Base-by-base conservation (phyloP, 2,113 vertebrate genomes). In the Vulpes ferrilata region DNA sequence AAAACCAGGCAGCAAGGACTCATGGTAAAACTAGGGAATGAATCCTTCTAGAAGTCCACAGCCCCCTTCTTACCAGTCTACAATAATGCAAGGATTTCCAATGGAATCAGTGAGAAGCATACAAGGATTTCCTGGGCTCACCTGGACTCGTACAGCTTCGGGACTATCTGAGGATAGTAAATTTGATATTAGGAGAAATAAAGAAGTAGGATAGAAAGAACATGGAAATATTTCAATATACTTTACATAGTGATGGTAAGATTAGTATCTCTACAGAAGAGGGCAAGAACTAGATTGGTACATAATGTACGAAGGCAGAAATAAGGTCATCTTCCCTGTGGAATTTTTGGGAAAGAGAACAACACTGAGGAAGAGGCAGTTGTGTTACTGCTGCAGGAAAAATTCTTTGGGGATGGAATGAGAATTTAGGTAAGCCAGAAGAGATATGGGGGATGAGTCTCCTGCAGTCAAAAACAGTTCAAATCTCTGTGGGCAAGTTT, bases 111-210 rank as follows among this genome's bases (percentile, higher is more conserved):
- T 35, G 38, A 67, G 60, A 81, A 3, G 30, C 74, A 32, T 0
- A 3, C 32, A 35, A 15, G 35, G 53, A 53, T 65, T 79, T 79
- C 62, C 69, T 51, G 20, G 59, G n/a, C 16, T 80, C 78, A 60
- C 55, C 69, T 51, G 20, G 59, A 30, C 16, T 80, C 71, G 55
- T 0, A 17, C 11, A 87, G 67, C 32, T 91, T 60, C 2, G 1
- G 85, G 82, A 88, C 71, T 55, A 51, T 85, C 27, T n/a, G 57
- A 96, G 93, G 62, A 80, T 25, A 53, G 30, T 73, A 5, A 93
- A 53, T 62, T 84, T 81, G 5, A 15, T 85, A 71, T 88, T 51
- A 88, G 3, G 32, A 11, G 25, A 69, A 87, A 62, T 82, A 62
- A 92, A 81, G 64, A 86, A 80, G 16, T 20, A 22, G 19, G 55